These are phyloP conservation scores for Myiopsitta monachus DNA, from an alignment of 2,113 vertebrate genomes.

Conservation along the genomic window DNA sequence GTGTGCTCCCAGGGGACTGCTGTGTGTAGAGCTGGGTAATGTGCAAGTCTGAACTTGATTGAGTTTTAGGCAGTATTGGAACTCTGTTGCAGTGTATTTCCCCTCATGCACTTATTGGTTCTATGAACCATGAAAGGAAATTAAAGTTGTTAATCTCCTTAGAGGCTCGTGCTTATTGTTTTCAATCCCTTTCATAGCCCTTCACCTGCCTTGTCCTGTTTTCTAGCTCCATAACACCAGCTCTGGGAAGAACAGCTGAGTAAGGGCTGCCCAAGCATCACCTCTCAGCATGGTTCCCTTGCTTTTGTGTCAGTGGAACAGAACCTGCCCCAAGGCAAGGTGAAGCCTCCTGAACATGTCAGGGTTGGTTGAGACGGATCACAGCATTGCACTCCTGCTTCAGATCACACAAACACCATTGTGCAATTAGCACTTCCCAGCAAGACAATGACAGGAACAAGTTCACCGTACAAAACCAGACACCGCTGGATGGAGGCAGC, in stretches of 20 bases:
- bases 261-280: neutral
- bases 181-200: neutral
- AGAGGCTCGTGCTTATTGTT: accelerated
- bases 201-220: neutral
- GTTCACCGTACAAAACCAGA: conserved; percentile 12
- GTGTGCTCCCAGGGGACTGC: neutral
- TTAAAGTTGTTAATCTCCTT: conserved; percentile 70
- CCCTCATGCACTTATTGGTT: conserved; percentile 73
- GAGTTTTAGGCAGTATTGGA: conserved; percentile 63
- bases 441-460: neutral
- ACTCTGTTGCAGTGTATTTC: conserved; percentile 53
- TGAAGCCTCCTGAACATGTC: neutral
- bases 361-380: neutral
- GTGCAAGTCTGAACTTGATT: conserved; percentile 15
- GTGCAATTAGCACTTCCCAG: neutral
- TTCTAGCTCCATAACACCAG: neutral
- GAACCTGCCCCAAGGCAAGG: neutral
- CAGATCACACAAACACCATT: neutral
- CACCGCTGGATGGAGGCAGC: neutral
- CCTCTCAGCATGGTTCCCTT: accelerated
- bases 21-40: neutral
- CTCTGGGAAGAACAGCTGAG: neutral
- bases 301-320: neutral
- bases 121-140: conserved; percentile 75
- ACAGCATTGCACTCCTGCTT: accelerated